Evolutionary conservation across 2,888 invertebrate species (phyloP), one percentile per base, ranked within the genome.

Genomic region (Caenorhabditis uteleia): DNA sequence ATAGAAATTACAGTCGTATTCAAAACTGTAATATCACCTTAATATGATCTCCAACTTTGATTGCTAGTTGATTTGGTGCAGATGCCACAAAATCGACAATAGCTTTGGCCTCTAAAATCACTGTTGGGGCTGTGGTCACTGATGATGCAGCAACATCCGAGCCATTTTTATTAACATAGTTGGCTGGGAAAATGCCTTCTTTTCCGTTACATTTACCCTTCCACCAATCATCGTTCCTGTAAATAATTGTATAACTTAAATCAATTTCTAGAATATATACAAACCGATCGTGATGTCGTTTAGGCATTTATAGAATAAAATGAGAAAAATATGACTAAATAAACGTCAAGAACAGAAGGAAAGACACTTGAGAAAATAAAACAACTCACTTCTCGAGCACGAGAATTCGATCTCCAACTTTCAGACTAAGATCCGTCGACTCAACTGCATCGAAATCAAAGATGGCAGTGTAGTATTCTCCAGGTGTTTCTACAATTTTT

Each of bases 171-270:
- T 77, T 84, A n/a, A 87, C 97, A 86, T 97, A 98, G 87, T 95
- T 97, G 2, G 93, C 93, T 0, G 98, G 98, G 86, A 98, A 98
- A 74, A 97, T 93, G 53, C 98, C 98, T 10, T 88, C 88, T 68
- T 89, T 88, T 77, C 89, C 87, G 36, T 90, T 91, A 73, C 93
- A 67, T 10, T 57, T 42, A 2, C 75, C 70, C 89, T 95, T 95
- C 97, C 97, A 98, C 97, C 97, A 98, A 83, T 97, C 95, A 0
- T 94, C 95, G 64, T 95, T 94, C 73, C 90, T 90, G 85, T 95
- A 95, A 46, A 38, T n/a, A 39, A 58, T n/a, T 23, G 23, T n/a
- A 26, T 29, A 48, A 34, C 25, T 25, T 5, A 45, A 39, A 46
- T 20, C 16, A 29, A 40, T 31, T 36, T 34, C 23, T 3, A 47